phyloP scores from a whole-genome alignment of 2,797 vertebrate genomes.

The Miichthys miiuy region DNA sequence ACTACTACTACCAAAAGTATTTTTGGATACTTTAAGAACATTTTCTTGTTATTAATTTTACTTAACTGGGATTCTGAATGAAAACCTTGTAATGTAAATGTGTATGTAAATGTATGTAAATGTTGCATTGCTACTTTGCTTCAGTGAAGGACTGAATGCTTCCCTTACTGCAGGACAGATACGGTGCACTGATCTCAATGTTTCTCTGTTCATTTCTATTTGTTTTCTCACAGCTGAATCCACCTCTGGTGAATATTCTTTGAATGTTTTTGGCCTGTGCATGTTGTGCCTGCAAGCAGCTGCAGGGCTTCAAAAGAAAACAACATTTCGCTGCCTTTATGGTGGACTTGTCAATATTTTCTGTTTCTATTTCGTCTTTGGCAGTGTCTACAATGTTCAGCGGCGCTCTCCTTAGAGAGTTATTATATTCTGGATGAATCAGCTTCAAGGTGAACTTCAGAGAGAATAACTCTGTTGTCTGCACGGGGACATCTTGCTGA shows the following conservation, averaged over 20 bases:
- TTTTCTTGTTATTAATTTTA: too few relatives aligned
- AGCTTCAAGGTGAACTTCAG: slow-evolving; percentile 7
- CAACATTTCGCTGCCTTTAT: neutral
- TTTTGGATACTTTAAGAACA: too few relatives aligned
- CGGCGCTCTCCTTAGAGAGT: neutral
- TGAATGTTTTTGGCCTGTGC: neutral
- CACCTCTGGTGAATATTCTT: too few relatives aligned
- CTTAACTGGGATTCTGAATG: too few relatives aligned
- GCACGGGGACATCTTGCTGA: neutral
- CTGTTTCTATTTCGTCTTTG: neutral
- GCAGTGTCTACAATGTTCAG: neutral
- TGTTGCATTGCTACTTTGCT: too few relatives aligned
- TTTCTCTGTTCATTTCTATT: neutral
- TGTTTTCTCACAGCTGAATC: too few relatives aligned
- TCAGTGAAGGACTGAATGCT: neutral
- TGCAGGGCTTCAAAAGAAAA: neutral
- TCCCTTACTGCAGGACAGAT: neutral
- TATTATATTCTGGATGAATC: slow-evolving; percentile 3
- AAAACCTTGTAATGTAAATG: too few relatives aligned
- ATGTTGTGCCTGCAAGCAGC: neutral
- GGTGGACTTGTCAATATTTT: neutral
- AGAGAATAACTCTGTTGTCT: neutral
- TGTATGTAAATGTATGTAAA: too few relatives aligned
- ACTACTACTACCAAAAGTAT: too few relatives aligned
- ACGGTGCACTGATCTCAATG: neutral